Conservation (phyloP, 2,888 invertebrate species). For the Hypselothyrea guttata region DNA sequence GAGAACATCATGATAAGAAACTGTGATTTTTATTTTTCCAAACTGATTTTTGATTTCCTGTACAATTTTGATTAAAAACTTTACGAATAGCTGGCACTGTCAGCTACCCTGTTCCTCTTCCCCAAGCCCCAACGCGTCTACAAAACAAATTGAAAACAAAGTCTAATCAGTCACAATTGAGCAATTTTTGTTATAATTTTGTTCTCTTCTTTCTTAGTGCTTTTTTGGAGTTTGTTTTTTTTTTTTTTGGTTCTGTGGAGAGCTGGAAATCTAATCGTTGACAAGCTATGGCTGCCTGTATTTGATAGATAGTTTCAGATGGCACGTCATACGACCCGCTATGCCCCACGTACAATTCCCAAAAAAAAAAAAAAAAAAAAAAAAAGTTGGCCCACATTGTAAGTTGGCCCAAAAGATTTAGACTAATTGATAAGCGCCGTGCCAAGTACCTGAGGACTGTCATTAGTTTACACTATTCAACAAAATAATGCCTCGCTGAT, state of each 20-base stretch:
- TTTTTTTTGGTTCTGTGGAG: slow-evolving; percentile 34
- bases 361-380: too few relatives aligned
- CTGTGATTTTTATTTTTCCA: slow-evolving; percentile 75
- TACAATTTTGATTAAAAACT: slow-evolving; percentile 79
- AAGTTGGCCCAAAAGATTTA: slow-evolving; percentile 42
- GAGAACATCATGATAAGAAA: slow-evolving; percentile 75
- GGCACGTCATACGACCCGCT: slow-evolving; percentile 45
- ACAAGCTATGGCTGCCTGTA: slow-evolving; percentile 67
- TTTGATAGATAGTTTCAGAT: slow-evolving; percentile 76
- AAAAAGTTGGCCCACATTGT: too few relatives aligned
- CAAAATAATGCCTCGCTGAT: slow-evolving; percentile 10
- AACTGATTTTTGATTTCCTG: slow-evolving; percentile 80
- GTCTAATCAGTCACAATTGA: slow-evolving; percentile 75
- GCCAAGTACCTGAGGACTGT: slow-evolving; percentile 39
- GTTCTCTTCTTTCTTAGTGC: slow-evolving; percentile 7
- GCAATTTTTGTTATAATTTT: slow-evolving; percentile 63
- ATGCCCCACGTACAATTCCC: slow-evolving; percentile 1
- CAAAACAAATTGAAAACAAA: slow-evolving; percentile 76
- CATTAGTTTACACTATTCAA: slow-evolving; percentile 37
- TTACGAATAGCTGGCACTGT: slow-evolving; percentile 48
- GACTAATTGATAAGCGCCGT: slow-evolving; percentile 46
- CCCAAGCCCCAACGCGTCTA: slow-evolving; percentile 19
- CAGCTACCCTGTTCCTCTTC: slow-evolving; percentile 8
- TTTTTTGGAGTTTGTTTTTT: slow-evolving; percentile 22
- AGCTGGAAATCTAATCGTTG: slow-evolving; percentile 71